Base-by-base conservation (phyloP, 64 coral and sea anemone genomes). In the Astreopora myriophthalma region DNA sequence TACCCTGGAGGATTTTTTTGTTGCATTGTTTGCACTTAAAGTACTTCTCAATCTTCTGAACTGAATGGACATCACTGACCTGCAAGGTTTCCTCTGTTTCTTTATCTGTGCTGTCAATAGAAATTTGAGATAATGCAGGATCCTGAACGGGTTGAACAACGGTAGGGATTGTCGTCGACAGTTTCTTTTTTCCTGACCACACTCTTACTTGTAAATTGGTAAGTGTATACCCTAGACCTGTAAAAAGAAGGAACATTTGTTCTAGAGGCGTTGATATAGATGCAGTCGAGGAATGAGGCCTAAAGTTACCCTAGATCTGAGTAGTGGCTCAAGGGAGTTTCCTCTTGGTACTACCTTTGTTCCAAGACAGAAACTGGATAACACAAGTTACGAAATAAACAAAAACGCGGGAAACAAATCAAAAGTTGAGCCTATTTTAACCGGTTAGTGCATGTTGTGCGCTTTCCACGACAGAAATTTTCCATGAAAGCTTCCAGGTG, bases 151-250 rank as follows among this genome's bases (percentile, higher is more conserved):
- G 49, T 64, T 76, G 72, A 67, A 65, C 74, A 76, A 78, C 22
- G 49, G 73, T 89, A 58, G 20, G 48, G 32, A 77, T 63, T 76
- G 87, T 89, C 46, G 55, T 66, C 20, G 52, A 75, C 14, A 92
- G 69, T 30, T 92, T 92, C 72, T 76, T 92, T 85, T 68, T 75
- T 40, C 73, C 80, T 55, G 69, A 36, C 71, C 90, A 92, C 25
- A 76, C 8, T 73, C 90, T 85, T 9, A 92, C 82, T 63, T 92
- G 80, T 5, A 92, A 42, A 64, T 68, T 75, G 25, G 46, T 65
- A 37, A 92, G 62, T 74, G 90, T 86, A 76, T 86, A 92, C 28
- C 76, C 90, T 10, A 58, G 51, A 37, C 81, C 81, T 75, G 34
- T 30, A 63, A 66, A 75, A 89, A 74, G 19, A 55, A 55, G 44